A percentile compares a stretch with the other conserved stretches of the same genome.
Conservation (phyloP, 2,888 invertebrate genomes). For the Achlya flavicornis region DNA sequence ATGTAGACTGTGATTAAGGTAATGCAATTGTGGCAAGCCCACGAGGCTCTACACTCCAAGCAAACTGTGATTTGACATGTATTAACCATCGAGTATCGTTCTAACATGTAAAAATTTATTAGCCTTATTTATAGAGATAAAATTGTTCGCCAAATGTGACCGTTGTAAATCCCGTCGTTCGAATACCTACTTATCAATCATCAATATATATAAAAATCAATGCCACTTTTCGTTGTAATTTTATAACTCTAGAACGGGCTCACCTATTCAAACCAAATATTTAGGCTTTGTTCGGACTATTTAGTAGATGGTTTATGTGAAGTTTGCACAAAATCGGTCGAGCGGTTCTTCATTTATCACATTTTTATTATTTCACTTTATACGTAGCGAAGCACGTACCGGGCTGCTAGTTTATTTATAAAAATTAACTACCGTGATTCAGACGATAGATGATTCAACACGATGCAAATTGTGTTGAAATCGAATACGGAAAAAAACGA, state of each 20-base stretch:
- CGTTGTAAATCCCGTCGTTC: background rate
- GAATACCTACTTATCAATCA: background rate
- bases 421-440: background rate
- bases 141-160: background rate
- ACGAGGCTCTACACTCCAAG: slow-evolving; percentile 30
- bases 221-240: too few species aligned
- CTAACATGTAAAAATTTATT: background rate
- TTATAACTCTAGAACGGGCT: too few species aligned
- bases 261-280: too few species aligned
- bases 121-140: background rate
- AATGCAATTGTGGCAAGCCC: slow-evolving; percentile 56
- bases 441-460: background rate
- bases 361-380: too few species aligned
- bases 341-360: too few species aligned
- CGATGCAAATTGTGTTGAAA: background rate
- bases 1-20: slow-evolving; percentile 73
- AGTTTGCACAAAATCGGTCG: too few species aligned
- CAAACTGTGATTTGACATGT: slow-evolving; percentile 46
- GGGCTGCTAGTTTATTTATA: too few species aligned
- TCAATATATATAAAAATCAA: too few species aligned
- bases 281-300: too few species aligned
- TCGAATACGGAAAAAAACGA: background rate
- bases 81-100: slow-evolving; percentile 42
- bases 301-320: too few species aligned
- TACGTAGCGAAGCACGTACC: too few species aligned